Conservation (phyloP, 2,113 vertebrate genomes). For the Megalops atlanticus region DNA sequence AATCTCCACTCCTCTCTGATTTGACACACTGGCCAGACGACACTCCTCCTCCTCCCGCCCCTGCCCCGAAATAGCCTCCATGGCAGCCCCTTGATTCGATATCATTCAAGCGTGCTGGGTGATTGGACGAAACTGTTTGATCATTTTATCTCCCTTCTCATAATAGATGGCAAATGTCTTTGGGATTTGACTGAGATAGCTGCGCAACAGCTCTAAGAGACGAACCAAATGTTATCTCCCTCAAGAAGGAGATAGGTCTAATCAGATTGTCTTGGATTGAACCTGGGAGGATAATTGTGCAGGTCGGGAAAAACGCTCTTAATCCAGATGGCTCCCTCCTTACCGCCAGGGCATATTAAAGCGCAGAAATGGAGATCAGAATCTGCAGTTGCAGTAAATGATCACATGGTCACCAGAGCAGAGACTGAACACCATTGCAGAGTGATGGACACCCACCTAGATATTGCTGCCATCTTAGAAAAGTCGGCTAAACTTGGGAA, state of each 20-base stretch:
- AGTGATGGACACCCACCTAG: too few species aligned
- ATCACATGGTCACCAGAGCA: background rate
- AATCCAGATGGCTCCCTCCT: background rate
- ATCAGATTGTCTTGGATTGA: background rate
- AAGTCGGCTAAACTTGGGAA: too few species aligned
- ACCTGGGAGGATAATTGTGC: background rate
- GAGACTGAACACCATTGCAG: background rate
- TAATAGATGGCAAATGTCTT: background rate
- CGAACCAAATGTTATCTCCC: background rate
- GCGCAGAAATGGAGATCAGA: background rate
- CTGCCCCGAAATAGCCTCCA: constrained; percentile 24
- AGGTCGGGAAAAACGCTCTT: background rate
- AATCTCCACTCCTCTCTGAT: constrained; percentile 45
- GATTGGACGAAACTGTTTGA: background rate
- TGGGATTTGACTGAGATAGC: background rate
- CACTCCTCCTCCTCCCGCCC: constrained; percentile 7
- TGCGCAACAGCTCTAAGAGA: background rate
- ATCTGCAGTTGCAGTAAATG: background rate
- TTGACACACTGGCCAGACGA: constrained; percentile 34
- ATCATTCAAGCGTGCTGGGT: background rate
- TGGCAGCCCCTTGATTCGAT: constrained; percentile 5
- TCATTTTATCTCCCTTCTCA: background rate
- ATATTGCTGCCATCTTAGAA: too few species aligned
- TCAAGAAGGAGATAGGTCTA: background rate
- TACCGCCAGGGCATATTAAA: background rate